Evolutionary conservation across 2,113 vertebrate species (phyloP).

Genomic region (Paramormyrops kingsleyae): DNA sequence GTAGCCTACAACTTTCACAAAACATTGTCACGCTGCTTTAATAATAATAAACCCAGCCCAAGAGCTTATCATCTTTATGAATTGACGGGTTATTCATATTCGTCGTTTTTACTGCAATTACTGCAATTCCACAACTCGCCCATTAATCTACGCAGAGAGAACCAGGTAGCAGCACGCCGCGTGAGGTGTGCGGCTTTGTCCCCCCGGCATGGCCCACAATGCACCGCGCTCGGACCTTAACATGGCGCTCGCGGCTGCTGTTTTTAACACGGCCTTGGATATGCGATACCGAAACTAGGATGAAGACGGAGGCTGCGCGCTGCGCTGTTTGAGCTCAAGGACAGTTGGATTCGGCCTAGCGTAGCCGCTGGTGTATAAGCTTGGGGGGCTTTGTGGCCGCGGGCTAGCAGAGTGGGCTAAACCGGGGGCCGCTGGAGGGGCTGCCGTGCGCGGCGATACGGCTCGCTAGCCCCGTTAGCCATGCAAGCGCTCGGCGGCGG

Average conservation of each 20-base stretch:
- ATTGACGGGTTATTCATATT: background rate
- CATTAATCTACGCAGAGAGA: background rate
- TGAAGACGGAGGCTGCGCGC: constrained; percentile 31
- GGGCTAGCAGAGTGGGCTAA: constrained; percentile 32
- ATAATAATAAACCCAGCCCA: background rate
- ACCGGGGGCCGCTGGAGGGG: constrained; percentile 3
- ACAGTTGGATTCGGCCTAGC: constrained; percentile 20
- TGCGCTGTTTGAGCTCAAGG: constrained; percentile 9
- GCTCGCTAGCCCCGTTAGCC: background rate
- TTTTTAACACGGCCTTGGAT: constrained; percentile 64
- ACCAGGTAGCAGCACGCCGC: background rate
- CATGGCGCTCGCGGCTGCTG: constrained; percentile 19
- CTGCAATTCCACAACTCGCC: background rate
- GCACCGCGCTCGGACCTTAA: constrained; percentile 13
- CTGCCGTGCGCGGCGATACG: background rate
- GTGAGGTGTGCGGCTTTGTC: constrained; percentile 12
- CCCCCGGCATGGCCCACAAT: constrained; percentile 4
- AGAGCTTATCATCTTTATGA: background rate
- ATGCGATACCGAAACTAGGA: constrained; percentile 39
- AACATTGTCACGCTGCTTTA: background rate
- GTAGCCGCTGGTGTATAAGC: background rate
- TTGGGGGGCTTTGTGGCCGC: constrained; percentile 36
- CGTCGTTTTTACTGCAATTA: background rate
- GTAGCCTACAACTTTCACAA: background rate
- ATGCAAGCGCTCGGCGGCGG: background rate